phyloP scores from a whole-genome alignment of 2,888 invertebrate genomes.

The Yponomeuta evonymella region DNA sequence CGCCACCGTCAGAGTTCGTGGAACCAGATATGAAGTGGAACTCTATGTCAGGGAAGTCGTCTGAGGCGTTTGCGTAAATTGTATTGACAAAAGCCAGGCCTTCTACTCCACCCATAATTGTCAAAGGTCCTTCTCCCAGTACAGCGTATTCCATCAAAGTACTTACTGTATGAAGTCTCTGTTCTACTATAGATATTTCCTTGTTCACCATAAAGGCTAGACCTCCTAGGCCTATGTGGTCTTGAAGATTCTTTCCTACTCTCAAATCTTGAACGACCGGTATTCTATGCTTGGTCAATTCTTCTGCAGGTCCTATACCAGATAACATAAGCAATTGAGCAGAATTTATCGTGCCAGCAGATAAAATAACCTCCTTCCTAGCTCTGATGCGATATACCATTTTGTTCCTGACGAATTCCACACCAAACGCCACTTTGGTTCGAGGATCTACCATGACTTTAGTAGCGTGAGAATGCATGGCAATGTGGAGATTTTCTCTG shows the following conservation, averaged over 20 bases:
- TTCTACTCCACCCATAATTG: slow-evolving; percentile 92
- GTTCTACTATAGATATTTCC: slow-evolving; percentile 86
- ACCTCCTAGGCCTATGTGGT: slow-evolving; percentile 91
- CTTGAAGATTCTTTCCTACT: slow-evolving; percentile 92
- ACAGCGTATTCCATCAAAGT: slow-evolving; percentile 89
- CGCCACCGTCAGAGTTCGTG: slow-evolving; percentile 90
- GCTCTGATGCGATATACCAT: slow-evolving; percentile 84
- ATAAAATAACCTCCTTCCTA: slow-evolving; percentile 90
- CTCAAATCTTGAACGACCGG: slow-evolving; percentile 87
- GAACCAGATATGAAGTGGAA: slow-evolving; percentile 93
- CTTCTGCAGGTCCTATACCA: slow-evolving; percentile 87
- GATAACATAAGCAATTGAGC: slow-evolving; percentile 96
- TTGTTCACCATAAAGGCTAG: slow-evolving; percentile 88
- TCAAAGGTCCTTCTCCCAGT: slow-evolving; percentile 88
- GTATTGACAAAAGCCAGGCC: slow-evolving; percentile 93
- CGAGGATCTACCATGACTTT: slow-evolving; percentile 83
- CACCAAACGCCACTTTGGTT: slow-evolving; percentile 86
- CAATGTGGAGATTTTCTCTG: slow-evolving; percentile 88
- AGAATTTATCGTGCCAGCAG: slow-evolving; percentile 94
- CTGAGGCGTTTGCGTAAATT: slow-evolving; percentile 85
- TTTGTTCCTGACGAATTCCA: slow-evolving; percentile 86
- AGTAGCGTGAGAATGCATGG: slow-evolving; percentile 88
- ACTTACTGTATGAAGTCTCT: slow-evolving; percentile 85
- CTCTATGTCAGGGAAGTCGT: slow-evolving; percentile 93
- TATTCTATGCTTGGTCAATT: slow-evolving; percentile 83